Evolutionary conservation across 1,140 invertebrate species (phyloP).

Genomic region (Dendroctonus ponderosae): DNA sequence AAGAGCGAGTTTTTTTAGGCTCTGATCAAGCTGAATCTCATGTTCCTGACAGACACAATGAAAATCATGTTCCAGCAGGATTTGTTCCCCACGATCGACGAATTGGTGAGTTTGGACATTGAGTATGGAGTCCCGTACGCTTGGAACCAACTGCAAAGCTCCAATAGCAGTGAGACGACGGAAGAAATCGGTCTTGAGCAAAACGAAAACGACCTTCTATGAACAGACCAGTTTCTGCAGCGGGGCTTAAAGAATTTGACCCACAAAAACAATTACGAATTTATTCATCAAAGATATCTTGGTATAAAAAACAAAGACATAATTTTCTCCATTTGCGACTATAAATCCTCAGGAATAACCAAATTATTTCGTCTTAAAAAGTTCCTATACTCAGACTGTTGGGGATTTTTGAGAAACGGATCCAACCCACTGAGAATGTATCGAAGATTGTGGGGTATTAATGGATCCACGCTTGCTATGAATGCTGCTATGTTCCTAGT

Average conservation of each 20-base stretch:
- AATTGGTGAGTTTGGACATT: slow-evolving; percentile 43
- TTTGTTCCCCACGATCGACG: slow-evolving; percentile 38
- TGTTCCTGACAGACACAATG: slow-evolving; percentile 33
- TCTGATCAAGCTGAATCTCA: slow-evolving; percentile 39
- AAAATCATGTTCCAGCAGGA: slow-evolving; percentile 35
- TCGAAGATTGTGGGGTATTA: slow-evolving; percentile 8
- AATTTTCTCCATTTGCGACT: neutral
- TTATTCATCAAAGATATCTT: no score
- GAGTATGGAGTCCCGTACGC: slow-evolving; percentile 40
- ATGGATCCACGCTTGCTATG: neutral
- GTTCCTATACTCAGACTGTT: neutral
- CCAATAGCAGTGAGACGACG: no score
- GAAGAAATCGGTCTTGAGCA: no score
- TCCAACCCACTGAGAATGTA: slow-evolving; percentile 11
- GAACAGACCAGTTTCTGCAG: no score
- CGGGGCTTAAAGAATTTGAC: no score
- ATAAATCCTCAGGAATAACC: slow-evolving; percentile 17
- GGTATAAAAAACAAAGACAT: no score
- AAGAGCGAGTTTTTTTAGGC: slow-evolving; percentile 35
- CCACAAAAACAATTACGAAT: no score
- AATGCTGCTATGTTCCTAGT: slow-evolving; percentile 6
- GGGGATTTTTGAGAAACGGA: neutral
- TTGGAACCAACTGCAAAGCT: slow-evolving; percentile 18
- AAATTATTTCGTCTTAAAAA: slow-evolving; percentile 19
- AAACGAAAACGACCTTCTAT: no score